Evolutionary conservation across 2,797 vertebrate species (phyloP).

Genomic region (Rhynchotus rufescens): DNA sequence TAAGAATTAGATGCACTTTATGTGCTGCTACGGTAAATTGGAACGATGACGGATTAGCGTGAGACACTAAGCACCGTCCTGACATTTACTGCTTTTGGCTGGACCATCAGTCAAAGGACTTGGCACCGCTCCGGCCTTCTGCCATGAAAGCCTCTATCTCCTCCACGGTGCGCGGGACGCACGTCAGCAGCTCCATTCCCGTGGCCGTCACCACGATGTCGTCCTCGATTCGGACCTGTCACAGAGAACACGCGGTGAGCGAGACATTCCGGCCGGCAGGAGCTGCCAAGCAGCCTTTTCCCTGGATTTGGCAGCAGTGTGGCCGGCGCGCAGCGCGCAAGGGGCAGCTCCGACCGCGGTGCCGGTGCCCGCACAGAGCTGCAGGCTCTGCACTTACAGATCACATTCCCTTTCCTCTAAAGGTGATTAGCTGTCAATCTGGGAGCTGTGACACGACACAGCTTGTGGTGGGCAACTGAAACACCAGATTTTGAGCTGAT

Average conservation of each 20-base stretch:
- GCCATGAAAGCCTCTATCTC: slow-evolving; percentile 96
- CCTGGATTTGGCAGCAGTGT: neutral
- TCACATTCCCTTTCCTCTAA: neutral
- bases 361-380: neutral
- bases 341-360: neutral
- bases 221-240: slow-evolving; percentile 95
- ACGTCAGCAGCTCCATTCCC: slow-evolving; percentile 93
- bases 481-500: neutral
- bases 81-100: slow-evolving; percentile 65
- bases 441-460: neutral
- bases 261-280: neutral
- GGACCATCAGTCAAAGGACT: slow-evolving; percentile 79
- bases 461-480: neutral
- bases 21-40: neutral
- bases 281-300: neutral
- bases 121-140: slow-evolving; percentile 69
- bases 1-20: neutral
- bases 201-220: slow-evolving; percentile 88
- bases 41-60: neutral
- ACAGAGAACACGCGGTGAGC: neutral
- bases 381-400: neutral
- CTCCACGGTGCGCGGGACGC: slow-evolving; percentile 92
- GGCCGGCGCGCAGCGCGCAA: neutral
- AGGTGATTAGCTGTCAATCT: neutral
- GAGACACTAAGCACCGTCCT: neutral